Evolutionary conservation across 2,113 vertebrate genomes (phyloP).

Genomic region (Austrofundulus limnaeus): DNA sequence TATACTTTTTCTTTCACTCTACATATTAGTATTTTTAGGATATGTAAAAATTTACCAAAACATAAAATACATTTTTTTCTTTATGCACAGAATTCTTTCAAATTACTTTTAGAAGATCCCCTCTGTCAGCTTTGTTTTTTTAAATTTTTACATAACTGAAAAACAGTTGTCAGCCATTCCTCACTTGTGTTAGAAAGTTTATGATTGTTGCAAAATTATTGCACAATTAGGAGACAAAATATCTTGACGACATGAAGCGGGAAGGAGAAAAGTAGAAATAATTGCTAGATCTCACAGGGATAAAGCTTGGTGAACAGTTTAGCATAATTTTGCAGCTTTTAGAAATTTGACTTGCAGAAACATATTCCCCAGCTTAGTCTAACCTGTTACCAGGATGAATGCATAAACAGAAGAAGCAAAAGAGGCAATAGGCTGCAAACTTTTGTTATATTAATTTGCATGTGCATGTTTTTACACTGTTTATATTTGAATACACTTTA

Average conservation of each 20-base stretch:
- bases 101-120: no score
- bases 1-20: no score
- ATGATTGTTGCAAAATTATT: slow-evolving; percentile 15
- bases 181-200: background rate
- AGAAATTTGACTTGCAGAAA: slow-evolving; percentile 65
- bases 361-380: slow-evolving; percentile 53
- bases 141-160: background rate
- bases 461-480: slow-evolving; percentile 47
- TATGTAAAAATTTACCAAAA: no score
- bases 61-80: no score
- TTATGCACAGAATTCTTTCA: no score
- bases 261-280: slow-evolving; percentile 49
- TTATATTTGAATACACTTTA: slow-evolving; percentile 26
- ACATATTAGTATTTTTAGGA: no score
- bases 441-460: slow-evolving; percentile 55
- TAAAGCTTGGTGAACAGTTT: slow-evolving; percentile 30
- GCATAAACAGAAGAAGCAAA: slow-evolving; percentile 43
- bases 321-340: slow-evolving; percentile 59
- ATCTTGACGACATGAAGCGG: slow-evolving; percentile 45
- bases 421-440: slow-evolving; percentile 43
- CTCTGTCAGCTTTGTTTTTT: no score
- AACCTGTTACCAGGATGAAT: slow-evolving; percentile 60
- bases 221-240: slow-evolving; percentile 54
- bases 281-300: slow-evolving; percentile 50
- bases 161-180: background rate